Percentiles rank a stretch among this genome's conserved stretches.
These are phyloP conservation scores for Hoplodrina blanda DNA, from an alignment of 2,888 invertebrate genomes.

Conservation along the genomic window DNA sequence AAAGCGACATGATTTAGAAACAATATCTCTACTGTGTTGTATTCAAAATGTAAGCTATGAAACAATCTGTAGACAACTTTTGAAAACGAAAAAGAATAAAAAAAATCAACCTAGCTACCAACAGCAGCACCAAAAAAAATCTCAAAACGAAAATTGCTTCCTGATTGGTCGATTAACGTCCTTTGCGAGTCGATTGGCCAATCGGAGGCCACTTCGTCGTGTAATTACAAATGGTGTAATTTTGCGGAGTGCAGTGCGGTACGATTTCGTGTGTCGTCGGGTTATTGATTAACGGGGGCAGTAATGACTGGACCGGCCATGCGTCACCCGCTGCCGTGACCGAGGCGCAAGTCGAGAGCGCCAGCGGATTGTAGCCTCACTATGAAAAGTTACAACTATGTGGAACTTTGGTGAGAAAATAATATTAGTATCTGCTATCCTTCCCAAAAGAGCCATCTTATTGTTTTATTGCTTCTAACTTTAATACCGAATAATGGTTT, in stretches of 20 bases:
- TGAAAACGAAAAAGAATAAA: neutral
- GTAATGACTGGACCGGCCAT: slow-evolving; percentile 77
- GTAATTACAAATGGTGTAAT: slow-evolving; percentile 67
- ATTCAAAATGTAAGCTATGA: neutral
- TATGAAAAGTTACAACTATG: neutral
- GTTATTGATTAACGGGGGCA: slow-evolving; percentile 83
- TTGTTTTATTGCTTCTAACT: neutral
- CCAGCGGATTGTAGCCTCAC: slow-evolving; percentile 8
- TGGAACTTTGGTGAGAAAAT: neutral
- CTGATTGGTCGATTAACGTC: slow-evolving; percentile 62
- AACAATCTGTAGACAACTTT: neutral
- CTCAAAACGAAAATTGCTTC: slow-evolving; percentile 59
- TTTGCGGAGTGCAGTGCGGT: slow-evolving; percentile 62
- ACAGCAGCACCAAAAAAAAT: slow-evolving; percentile 21
- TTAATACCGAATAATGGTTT: neutral
- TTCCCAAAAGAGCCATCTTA: neutral
- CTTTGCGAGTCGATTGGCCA: slow-evolving; percentile 63
- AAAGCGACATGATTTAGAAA: too few species aligned
- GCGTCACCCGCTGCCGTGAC: slow-evolving; percentile 67
- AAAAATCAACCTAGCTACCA: slow-evolving; percentile 17
- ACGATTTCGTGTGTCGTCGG: slow-evolving; percentile 62
- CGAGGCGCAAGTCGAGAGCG: slow-evolving; percentile 22
- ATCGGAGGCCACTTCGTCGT: slow-evolving; percentile 55
- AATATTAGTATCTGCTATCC: neutral
- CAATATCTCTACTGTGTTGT: neutral